Percentiles rank a stretch among this genome's conserved stretches.
Conservation (phyloP, 2,113 vertebrate species). For the Pardalotus punctatus region DNA sequence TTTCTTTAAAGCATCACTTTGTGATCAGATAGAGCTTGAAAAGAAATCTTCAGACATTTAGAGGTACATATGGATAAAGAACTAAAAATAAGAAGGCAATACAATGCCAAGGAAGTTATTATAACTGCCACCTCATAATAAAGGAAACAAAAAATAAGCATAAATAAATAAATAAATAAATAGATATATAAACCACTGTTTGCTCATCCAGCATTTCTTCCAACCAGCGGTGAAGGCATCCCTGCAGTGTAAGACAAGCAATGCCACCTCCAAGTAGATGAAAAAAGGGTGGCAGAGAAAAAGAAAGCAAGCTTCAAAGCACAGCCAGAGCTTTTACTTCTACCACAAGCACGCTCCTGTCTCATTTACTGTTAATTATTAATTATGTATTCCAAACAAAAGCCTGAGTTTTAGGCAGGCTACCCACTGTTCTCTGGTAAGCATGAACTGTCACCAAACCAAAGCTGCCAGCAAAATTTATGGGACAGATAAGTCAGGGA, state of each 20-base stretch:
- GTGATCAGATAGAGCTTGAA: background rate
- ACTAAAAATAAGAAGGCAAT: background rate
- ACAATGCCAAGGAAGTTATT: background rate
- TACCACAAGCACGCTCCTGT: background rate
- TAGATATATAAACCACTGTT: background rate
- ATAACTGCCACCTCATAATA: background rate
- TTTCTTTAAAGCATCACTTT: background rate
- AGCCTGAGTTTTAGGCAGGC: background rate
- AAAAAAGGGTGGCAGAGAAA: background rate
- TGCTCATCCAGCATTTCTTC: background rate
- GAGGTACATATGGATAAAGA: background rate
- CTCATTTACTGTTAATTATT: background rate
- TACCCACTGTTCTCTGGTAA: background rate
- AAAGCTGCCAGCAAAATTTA: background rate
- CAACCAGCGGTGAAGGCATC: background rate
- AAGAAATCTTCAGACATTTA: background rate
- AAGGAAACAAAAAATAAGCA: background rate
- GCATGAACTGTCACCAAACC: background rate
- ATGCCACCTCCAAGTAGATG: background rate
- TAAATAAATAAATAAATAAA: background rate
- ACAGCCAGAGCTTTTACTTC: background rate
- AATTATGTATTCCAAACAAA: background rate
- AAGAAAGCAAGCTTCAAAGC: background rate
- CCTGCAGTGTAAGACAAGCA: background rate
- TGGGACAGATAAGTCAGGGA: background rate